These are phyloP conservation scores for Albula goreensis DNA, from an alignment of 2,113 vertebrate species.

Conservation along the genomic window DNA sequence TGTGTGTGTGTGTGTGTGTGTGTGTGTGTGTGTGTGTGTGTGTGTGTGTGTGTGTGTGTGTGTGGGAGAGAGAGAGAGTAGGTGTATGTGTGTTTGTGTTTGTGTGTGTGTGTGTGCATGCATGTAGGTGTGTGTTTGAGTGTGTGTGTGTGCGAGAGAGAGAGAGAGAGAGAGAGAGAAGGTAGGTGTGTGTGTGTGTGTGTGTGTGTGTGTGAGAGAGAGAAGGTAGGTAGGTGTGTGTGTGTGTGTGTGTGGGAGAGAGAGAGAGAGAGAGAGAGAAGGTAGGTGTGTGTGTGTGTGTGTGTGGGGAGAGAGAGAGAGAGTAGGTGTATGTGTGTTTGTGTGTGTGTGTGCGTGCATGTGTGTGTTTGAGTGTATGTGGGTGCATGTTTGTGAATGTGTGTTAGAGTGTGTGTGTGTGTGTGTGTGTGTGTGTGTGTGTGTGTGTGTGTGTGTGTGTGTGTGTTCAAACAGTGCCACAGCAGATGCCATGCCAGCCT, in stretches of 20 bases:
- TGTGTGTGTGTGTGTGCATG: too few relatives aligned
- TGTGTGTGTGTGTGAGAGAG: not conserved
- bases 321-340: not conserved
- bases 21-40: not conserved
- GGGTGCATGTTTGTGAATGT: not conserved
- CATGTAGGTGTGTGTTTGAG: too few relatives aligned
- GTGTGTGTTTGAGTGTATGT: conserved; percentile 10
- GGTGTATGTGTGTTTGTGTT: not conserved
- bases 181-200: not conserved
- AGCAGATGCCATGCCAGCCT: not conserved
- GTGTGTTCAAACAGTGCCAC: not conserved
- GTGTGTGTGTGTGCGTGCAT: not conserved
- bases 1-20: not conserved
- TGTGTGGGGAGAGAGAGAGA: too few relatives aligned
- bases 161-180: too few relatives aligned
- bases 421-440: conserved; percentile 1
- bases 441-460: not conserved
- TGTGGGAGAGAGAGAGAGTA: not conserved
- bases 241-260: not conserved
- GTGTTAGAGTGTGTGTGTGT: not conserved
- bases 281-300: conserved; percentile 7
- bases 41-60: not conserved
- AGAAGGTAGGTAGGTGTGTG: not conserved
- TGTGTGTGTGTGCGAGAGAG: too few relatives aligned
- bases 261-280: not conserved